Evolutionary conservation across 2,113 vertebrate genomes (phyloP).

Genomic region (Tychaedon coryphoeus): DNA sequence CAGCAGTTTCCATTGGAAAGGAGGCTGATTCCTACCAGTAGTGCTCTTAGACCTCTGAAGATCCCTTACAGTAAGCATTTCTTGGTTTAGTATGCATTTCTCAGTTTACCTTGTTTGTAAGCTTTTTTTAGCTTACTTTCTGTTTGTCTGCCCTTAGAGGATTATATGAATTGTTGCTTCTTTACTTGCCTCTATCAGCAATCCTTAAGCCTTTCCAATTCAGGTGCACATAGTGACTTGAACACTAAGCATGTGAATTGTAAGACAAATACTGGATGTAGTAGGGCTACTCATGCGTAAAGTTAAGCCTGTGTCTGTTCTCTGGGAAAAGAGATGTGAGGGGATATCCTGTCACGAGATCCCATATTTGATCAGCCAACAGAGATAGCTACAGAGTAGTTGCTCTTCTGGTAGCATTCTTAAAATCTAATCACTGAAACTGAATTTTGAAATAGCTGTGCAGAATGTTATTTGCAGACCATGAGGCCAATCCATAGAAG

Average conservation of each 20-base stretch:
- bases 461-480: neutral
- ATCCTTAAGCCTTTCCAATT: neutral
- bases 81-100: neutral
- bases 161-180: neutral
- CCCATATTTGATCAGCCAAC: neutral
- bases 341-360: neutral
- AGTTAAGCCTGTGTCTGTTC: neutral
- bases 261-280: neutral
- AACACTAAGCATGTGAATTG: neutral
- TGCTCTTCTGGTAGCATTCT: neutral
- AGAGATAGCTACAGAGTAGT: neutral
- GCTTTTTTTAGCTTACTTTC: neutral
- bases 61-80: neutral
- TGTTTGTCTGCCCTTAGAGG: neutral
- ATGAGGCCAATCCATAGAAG: neutral
- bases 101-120: neutral
- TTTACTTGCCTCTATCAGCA: neutral
- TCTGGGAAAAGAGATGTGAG: neutral
- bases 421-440: neutral
- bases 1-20: neutral
- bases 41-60: neutral
- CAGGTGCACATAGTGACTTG: neutral
- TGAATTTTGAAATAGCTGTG: neutral
- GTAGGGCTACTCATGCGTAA: neutral
- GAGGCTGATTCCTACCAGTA: neutral